A percentile compares a stretch with the other conserved stretches of the same genome.
phyloP scores from a whole-genome alignment of 37 sponge, comb jelly and placozoan species.

The Mnemiopsis leidyi region DNA sequence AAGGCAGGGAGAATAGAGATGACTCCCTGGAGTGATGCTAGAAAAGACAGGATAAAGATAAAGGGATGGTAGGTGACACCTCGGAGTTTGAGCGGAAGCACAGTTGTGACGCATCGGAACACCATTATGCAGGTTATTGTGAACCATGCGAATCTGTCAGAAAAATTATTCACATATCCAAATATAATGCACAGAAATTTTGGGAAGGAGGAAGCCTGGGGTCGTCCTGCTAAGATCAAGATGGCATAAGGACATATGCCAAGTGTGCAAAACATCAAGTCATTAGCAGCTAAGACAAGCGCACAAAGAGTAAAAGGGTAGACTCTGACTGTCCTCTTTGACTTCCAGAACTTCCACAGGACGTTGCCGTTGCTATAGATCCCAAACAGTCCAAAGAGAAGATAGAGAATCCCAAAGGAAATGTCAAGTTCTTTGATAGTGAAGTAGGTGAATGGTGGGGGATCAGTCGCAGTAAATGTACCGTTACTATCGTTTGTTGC shows the following conservation, averaged over 20 bases:
- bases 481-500: too few relatives aligned
- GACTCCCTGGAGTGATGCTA: not conserved
- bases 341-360: not conserved
- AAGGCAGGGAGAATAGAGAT: slow-evolving; percentile 22
- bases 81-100: not conserved
- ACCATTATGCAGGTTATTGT: slow-evolving; percentile 47
- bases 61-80: not conserved
- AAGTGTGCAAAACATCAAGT: not conserved
- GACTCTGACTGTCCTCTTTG: not conserved
- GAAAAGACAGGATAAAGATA: not conserved
- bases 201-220: not conserved
- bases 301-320: slow-evolving; percentile 36
- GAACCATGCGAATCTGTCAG: slow-evolving; percentile 51
- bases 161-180: slow-evolving; percentile 14
- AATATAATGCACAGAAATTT: slow-evolving; percentile 19
- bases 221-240: not conserved
- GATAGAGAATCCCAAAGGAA: not conserved
- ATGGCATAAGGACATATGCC: slow-evolving; percentile 1
- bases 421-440: slow-evolving; percentile 4
- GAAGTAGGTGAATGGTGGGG: not conserved
- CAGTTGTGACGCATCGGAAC: not conserved
- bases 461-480: too few relatives aligned
- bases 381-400: not conserved
- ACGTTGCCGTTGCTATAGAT: slow-evolving; percentile 7
- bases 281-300: not conserved